Evolutionary conservation across 2,113 vertebrate genomes (phyloP).

Genomic region (Saccopteryx leptura): DNA sequence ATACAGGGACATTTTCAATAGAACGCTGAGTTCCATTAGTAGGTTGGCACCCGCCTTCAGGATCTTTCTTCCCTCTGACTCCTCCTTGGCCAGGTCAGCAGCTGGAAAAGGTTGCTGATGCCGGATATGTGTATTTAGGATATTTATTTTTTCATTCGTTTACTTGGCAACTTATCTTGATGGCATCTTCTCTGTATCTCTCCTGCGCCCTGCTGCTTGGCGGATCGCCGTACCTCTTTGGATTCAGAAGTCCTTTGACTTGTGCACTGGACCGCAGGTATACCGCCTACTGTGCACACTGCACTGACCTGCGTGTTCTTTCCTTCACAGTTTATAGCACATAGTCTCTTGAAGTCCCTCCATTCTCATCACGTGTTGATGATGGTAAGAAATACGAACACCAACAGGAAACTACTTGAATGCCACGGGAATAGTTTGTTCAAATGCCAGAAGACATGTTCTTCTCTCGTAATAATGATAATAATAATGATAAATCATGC

Average conservation of each 20-base stretch:
- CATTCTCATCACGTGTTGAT: background rate
- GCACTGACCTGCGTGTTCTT: accelerated
- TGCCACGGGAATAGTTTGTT: background rate
- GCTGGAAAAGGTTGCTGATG: background rate
- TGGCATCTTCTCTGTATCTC: background rate
- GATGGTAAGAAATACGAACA: background rate
- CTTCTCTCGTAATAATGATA: background rate
- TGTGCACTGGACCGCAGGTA: no score
- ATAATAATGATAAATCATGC: background rate
- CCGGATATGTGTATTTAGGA: background rate
- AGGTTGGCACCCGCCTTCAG: background rate
- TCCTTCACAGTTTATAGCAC: background rate
- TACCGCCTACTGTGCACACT: background rate
- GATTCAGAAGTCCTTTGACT: background rate
- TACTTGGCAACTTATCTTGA: constrained; percentile 42
- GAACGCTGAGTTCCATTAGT: background rate
- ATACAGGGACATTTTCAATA: background rate
- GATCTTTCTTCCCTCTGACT: background rate
- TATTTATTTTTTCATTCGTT: constrained; percentile 35
- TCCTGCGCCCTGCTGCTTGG: background rate
- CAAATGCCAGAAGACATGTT: background rate
- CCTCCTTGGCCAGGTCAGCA: constrained; percentile 43
- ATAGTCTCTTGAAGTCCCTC: background rate
- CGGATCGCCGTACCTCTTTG: background rate
- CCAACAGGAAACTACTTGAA: background rate